A percentile compares a stretch with the other conserved stretches of the same genome.
Evolutionary conservation across 2,888 invertebrate species (phyloP).

Genomic region (Gonocerus acuteangulatus): DNA sequence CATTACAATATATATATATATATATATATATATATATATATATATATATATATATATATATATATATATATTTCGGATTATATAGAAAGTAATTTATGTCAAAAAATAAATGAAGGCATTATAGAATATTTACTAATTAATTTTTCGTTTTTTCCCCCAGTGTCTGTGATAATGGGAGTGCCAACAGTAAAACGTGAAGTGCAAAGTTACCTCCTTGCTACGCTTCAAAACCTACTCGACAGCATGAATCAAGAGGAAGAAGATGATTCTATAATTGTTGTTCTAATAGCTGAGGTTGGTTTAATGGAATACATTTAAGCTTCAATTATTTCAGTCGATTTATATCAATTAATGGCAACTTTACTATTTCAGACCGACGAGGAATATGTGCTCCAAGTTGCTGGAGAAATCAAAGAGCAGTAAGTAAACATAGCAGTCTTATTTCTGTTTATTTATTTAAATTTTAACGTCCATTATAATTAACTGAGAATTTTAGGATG

Average conservation of each 20-base stretch:
- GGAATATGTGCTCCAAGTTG: slow-evolving; percentile 64
- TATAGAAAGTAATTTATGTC: too few species aligned
- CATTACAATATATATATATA: too few species aligned
- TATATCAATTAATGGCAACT: neutral
- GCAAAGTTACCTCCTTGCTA: slow-evolving; percentile 76
- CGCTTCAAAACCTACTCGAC: slow-evolving; percentile 72
- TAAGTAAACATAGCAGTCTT: too few species aligned
- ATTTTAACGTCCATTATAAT: too few species aligned
- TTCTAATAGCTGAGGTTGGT: slow-evolving; percentile 73
- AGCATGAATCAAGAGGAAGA: slow-evolving; percentile 66
- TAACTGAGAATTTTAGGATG: too few species aligned
- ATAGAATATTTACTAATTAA: too few species aligned
- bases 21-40: too few species aligned
- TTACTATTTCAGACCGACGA: slow-evolving; percentile 57
- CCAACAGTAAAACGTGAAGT: slow-evolving; percentile 85
- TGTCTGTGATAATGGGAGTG: slow-evolving; percentile 76
- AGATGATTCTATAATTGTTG: slow-evolving; percentile 72
- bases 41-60: too few species aligned
- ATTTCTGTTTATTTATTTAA: too few species aligned
- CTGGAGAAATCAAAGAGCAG: slow-evolving; percentile 66
- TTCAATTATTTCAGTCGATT: neutral
- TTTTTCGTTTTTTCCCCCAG: slow-evolving; percentile 43
- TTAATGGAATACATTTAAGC: neutral
- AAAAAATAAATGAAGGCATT: too few species aligned
- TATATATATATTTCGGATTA: too few species aligned